Percentiles rank a stretch among this genome's conserved stretches.
Conservation (phyloP, 2,113 vertebrate genomes). For the Misgurnus anguillicaudatus region DNA sequence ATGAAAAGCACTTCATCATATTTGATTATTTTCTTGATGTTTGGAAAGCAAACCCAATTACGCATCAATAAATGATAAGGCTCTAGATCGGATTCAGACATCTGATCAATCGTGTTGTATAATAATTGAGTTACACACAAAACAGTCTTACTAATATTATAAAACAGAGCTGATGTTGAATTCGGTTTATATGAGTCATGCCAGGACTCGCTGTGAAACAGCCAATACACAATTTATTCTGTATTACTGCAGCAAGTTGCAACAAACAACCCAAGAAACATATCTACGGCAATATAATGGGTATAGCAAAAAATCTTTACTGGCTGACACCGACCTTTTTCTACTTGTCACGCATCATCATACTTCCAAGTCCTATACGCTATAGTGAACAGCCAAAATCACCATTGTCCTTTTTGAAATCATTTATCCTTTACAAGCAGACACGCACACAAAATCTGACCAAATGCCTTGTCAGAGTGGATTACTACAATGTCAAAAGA, state of each 20-base stretch:
- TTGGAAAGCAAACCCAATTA: not conserved
- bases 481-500: constrained; percentile 26
- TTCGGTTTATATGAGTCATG: not conserved
- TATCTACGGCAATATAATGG: too few relatives aligned
- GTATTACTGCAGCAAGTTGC: not conserved
- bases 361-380: too few relatives aligned
- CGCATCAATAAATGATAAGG: not conserved
- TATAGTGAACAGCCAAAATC: not conserved
- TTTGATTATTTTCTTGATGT: not conserved
- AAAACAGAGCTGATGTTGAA: not conserved
- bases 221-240: not conserved
- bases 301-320: too few relatives aligned
- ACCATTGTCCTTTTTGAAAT: not conserved
- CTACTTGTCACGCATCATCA: too few relatives aligned
- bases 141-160: not conserved
- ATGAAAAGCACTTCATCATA: not conserved
- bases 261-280: too few relatives aligned
- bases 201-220: not conserved
- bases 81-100: not conserved
- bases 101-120: not conserved
- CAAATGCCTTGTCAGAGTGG: not conserved
- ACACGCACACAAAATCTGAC: not conserved
- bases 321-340: too few relatives aligned
- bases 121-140: not conserved
- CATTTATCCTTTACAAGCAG: not conserved